These are phyloP conservation scores for Alexandromys fortis DNA, from an alignment of 2,113 vertebrate species.

Conservation along the genomic window DNA sequence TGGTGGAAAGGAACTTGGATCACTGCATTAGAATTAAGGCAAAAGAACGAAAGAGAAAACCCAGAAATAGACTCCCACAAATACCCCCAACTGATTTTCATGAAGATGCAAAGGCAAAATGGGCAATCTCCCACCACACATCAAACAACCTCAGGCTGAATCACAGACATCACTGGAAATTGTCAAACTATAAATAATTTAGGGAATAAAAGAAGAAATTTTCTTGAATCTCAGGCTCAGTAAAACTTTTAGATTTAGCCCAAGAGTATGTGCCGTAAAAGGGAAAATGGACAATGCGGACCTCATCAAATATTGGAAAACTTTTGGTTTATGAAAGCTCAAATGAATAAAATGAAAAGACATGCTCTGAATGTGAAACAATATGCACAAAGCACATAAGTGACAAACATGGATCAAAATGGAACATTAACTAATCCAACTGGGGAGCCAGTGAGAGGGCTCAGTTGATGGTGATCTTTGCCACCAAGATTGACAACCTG, in stretches of 20 bases:
- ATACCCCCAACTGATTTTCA: neutral
- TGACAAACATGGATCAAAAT: neutral
- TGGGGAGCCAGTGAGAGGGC: too few relatives aligned
- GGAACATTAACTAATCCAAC: neutral
- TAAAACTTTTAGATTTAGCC: neutral
- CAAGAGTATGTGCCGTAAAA: neutral
- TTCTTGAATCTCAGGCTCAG: neutral
- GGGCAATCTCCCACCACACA: neutral
- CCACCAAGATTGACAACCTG: neutral
- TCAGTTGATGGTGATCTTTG: too few relatives aligned
- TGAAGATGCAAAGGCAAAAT: neutral
- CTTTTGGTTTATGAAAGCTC: neutral
- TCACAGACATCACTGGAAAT: neutral
- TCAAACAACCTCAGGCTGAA: neutral
- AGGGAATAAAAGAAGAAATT: neutral
- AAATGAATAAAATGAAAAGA: neutral
- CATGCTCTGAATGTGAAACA: neutral
- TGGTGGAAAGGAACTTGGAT: neutral
- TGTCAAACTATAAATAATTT: conserved; percentile 5
- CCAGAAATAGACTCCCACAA: neutral
- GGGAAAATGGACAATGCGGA: neutral
- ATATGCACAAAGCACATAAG: neutral
- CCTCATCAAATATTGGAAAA: neutral
- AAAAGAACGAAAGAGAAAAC: neutral
- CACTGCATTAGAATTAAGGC: neutral